Conservation (phyloP, 2,797 vertebrate species). For the Hafferia zeledoni region DNA sequence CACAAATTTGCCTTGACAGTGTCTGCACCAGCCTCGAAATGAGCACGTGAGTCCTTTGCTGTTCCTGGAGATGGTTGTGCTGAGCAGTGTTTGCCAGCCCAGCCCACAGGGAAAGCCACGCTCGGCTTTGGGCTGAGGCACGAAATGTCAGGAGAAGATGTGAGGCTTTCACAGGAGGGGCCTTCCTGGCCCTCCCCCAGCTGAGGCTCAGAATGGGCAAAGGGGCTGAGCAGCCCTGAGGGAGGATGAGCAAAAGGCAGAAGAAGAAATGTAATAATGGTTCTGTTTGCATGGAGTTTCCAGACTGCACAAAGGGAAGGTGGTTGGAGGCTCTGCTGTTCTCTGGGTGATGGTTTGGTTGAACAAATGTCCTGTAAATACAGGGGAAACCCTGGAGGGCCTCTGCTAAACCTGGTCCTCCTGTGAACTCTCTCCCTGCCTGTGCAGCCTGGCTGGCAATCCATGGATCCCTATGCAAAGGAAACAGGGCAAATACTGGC, state of each 20-base stretch:
- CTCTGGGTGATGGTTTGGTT: neutral
- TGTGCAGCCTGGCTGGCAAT: neutral
- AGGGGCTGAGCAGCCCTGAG: neutral
- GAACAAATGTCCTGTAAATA: neutral
- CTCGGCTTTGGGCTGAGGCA: neutral
- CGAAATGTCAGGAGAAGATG: neutral
- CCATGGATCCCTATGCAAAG: neutral
- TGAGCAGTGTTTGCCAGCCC: neutral
- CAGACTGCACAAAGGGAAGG: neutral
- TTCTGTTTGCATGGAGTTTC: neutral
- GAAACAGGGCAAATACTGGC: neutral
- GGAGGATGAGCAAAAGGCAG: slow-evolving; percentile 1
- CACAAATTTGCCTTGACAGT: neutral
- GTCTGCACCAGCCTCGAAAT: neutral
- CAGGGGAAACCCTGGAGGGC: neutral
- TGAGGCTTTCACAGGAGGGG: neutral
- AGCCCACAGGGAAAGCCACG: neutral
- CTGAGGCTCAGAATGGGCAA: neutral
- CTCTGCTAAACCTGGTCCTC: neutral
- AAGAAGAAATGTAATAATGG: neutral
- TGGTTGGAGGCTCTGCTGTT: neutral
- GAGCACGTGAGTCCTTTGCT: neutral
- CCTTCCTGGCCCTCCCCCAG: neutral
- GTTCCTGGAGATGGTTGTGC: neutral
- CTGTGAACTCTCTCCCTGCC: neutral